These are phyloP conservation scores for Drosophila neocordata DNA, from an alignment of 1,140 invertebrate species.

Conservation along the genomic window DNA sequence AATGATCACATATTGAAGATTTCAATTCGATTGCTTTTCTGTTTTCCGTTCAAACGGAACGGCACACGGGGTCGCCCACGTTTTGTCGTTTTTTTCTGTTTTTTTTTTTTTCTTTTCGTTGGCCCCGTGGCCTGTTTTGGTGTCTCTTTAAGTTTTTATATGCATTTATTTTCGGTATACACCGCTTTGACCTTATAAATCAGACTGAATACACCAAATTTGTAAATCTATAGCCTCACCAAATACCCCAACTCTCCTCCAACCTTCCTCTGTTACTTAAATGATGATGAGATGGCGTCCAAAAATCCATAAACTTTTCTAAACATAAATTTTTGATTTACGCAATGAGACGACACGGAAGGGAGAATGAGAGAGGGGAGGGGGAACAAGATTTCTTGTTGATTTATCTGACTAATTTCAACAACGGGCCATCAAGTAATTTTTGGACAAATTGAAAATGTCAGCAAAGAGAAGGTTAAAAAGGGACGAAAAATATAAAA, in stretches of 20 bases:
- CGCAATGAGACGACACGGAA: conserved; percentile 35
- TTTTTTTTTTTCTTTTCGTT: neutral
- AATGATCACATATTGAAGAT: conserved; percentile 54
- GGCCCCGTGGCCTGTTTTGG: conserved; percentile 16
- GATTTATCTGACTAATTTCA: conserved; percentile 68
- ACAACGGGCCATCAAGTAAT: conserved; percentile 66
- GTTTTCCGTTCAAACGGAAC: conserved; percentile 3
- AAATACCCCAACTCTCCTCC: neutral
- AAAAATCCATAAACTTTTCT: conserved; percentile 62
- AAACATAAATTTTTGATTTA: conserved; percentile 75
- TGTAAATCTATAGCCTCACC: conserved; percentile 37
- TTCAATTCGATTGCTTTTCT: conserved; percentile 24
- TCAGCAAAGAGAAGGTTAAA: conserved; percentile 15
- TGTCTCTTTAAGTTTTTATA: conserved; percentile 41
- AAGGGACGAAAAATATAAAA: neutral
- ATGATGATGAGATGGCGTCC: conserved; percentile 36
- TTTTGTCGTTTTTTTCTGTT: conserved; percentile 38
- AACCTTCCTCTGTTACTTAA: neutral
- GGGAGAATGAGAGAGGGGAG: neutral
- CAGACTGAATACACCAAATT: conserved; percentile 53
- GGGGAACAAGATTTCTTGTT: conserved; percentile 29
- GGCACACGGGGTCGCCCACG: conserved; percentile 63
- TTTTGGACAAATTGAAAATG: conserved; percentile 64
- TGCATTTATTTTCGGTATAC: conserved; percentile 60
- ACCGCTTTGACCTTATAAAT: conserved; percentile 72